Percentiles rank a stretch among this genome's conserved stretches.
Conservation (phyloP, 2,113 vertebrate genomes). For the Limanda limanda region DNA sequence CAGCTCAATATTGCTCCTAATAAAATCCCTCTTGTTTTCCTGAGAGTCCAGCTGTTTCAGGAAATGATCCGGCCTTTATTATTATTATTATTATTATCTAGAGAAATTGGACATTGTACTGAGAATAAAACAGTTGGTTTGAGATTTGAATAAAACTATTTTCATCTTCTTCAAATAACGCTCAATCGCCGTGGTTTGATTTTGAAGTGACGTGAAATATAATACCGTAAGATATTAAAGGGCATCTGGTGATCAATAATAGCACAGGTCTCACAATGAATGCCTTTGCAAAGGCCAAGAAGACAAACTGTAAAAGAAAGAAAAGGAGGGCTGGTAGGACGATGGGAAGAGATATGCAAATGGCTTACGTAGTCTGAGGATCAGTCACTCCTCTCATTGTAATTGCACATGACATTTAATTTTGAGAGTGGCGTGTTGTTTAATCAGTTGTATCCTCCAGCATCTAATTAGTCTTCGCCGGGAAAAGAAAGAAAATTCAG, state of each 20-base stretch:
- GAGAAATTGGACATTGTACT: background rate
- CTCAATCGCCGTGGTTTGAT: background rate
- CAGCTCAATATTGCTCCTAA: background rate
- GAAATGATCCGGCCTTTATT: too few relatives aligned
- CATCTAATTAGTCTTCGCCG: slow-evolving; percentile 72
- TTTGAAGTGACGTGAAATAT: background rate
- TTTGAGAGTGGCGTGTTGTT: slow-evolving; percentile 65
- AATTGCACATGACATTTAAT: slow-evolving; percentile 82
- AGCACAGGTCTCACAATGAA: slow-evolving; percentile 29
- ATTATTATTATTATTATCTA: background rate
- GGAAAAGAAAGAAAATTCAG: slow-evolving; percentile 50
- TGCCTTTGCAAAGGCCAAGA: slow-evolving; percentile 34
- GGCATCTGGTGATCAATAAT: slow-evolving; percentile 33
- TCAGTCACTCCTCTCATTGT: slow-evolving; percentile 61
- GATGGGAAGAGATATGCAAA: slow-evolving; percentile 58
- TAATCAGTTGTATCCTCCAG: slow-evolving; percentile 78
- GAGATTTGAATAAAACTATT: background rate
- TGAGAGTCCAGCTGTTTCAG: background rate
- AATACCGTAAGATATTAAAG: slow-evolving; percentile 30
- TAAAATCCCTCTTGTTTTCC: background rate
- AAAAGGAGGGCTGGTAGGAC: slow-evolving; percentile 23
- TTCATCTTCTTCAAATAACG: background rate
- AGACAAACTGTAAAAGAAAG: slow-evolving; percentile 14
- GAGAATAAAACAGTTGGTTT: background rate
- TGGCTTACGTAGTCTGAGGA: slow-evolving; percentile 34